These are phyloP conservation scores for Phylloscopus trochilus DNA, from an alignment of 2,113 vertebrate genomes.

Conservation along the genomic window DNA sequence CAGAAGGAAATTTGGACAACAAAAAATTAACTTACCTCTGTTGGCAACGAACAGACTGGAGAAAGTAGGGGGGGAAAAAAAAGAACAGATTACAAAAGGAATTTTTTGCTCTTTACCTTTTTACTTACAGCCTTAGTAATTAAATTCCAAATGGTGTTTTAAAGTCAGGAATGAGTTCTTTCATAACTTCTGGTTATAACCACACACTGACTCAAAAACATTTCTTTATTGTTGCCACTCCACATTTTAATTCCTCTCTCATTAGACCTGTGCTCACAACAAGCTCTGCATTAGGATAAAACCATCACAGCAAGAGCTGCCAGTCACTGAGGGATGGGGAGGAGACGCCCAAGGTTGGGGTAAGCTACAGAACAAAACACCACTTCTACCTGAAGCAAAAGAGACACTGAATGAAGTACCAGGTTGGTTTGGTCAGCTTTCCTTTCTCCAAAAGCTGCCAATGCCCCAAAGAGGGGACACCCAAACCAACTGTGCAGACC, in stretches of 20 bases:
- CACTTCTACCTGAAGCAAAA: background rate
- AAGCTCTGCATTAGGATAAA: background rate
- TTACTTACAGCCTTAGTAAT: background rate
- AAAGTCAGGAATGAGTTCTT: background rate
- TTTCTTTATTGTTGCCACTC: background rate
- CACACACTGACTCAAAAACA: background rate
- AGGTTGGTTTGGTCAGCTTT: background rate
- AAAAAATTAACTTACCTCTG: constrained; percentile 76
- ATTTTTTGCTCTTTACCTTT: background rate
- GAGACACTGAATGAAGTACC: background rate
- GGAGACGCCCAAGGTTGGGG: background rate
- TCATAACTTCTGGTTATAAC: background rate
- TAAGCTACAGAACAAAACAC: background rate
- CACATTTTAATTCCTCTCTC: background rate
- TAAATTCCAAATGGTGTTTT: background rate
- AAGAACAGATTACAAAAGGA: background rate
- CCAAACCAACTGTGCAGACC: background rate
- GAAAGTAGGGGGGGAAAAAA: background rate
- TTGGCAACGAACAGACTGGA: constrained; percentile 81
- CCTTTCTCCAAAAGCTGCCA: background rate
- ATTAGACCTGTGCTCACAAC: background rate
- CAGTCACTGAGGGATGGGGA: background rate
- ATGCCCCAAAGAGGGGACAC: background rate
- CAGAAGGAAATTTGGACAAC: background rate
- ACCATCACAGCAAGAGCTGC: background rate